Evolutionary conservation across 2,888 invertebrate species (phyloP).

Genomic region (Drosophila kanekoi): DNA sequence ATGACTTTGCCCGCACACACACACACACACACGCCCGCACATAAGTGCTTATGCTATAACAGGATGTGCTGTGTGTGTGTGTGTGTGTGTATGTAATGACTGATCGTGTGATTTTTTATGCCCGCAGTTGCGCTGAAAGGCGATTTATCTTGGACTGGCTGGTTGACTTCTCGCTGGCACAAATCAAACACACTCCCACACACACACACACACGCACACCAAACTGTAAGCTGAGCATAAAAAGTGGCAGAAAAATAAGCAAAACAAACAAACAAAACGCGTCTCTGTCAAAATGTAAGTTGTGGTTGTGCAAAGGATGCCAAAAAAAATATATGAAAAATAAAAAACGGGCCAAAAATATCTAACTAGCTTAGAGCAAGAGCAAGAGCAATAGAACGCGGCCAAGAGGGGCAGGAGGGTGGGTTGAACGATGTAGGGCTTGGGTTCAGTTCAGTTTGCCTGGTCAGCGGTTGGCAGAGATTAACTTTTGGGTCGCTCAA

Average conservation of each 20-base stretch:
- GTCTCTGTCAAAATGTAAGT: conserved; percentile 69
- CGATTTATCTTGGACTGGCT: conserved; percentile 79
- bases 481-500: conserved; percentile 81
- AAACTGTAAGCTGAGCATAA: conserved; percentile 51
- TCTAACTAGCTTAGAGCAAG: conserved; percentile 55
- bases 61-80: conserved; percentile 26
- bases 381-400: background rate
- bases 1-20: conserved; percentile 64
- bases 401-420: conserved; percentile 3
- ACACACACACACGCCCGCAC: conserved; percentile 10
- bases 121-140: conserved; percentile 78
- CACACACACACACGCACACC: conserved; percentile 16
- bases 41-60: conserved; percentile 75
- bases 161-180: conserved; percentile 65
- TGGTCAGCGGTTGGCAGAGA: conserved; percentile 79
- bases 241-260: conserved; percentile 71
- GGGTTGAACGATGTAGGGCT: background rate
- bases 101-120: conserved; percentile 82
- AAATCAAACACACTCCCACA: conserved; percentile 52
- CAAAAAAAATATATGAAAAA: conserved; percentile 4
- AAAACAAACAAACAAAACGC: conserved; percentile 66
- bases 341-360: conserved; percentile 44
- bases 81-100: conserved; percentile 71
- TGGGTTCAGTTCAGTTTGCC: conserved; percentile 38
- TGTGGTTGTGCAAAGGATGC: conserved; percentile 59